phyloP scores from a whole-genome alignment of 2,797 vertebrate species.

The Sebastolobus altivelis region DNA sequence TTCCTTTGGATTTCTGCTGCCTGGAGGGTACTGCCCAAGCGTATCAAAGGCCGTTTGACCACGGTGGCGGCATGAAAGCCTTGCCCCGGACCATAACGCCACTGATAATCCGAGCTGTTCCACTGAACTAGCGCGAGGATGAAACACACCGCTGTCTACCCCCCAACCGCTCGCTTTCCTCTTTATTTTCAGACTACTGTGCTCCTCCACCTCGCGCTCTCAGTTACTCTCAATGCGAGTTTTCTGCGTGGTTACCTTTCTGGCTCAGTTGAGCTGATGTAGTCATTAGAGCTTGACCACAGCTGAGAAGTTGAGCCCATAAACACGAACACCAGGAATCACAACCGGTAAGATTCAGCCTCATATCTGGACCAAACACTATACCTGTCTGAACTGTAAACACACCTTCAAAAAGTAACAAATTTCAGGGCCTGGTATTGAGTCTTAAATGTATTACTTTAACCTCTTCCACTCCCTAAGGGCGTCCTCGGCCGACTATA shows the following conservation, averaged over 20 bases:
- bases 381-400: background rate
- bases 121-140: constrained; percentile 68
- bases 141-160: constrained; percentile 55
- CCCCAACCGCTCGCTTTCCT: constrained; percentile 37
- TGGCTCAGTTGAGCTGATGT: constrained; percentile 35
- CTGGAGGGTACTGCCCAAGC: constrained; percentile 64
- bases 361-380: background rate
- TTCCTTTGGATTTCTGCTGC: constrained; percentile 66
- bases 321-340: constrained; percentile 8
- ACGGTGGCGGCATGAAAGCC: constrained; percentile 79
- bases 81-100: constrained; percentile 69
- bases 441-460: background rate
- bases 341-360: background rate
- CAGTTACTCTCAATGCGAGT: constrained; percentile 20
- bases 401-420: background rate
- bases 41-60: constrained; percentile 81
- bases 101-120: constrained; percentile 73
- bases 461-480: background rate
- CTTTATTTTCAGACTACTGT: constrained; percentile 37
- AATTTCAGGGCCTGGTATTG: background rate
- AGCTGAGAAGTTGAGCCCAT: constrained; percentile 5
- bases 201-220: constrained; percentile 30
- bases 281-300: constrained; percentile 46
- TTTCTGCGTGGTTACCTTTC: constrained; percentile 43
- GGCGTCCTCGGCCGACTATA: rapidly evolving